Evolutionary conservation across 2,113 vertebrate species (phyloP).

Genomic region (Dicerorhinus sumatrensis): DNA sequence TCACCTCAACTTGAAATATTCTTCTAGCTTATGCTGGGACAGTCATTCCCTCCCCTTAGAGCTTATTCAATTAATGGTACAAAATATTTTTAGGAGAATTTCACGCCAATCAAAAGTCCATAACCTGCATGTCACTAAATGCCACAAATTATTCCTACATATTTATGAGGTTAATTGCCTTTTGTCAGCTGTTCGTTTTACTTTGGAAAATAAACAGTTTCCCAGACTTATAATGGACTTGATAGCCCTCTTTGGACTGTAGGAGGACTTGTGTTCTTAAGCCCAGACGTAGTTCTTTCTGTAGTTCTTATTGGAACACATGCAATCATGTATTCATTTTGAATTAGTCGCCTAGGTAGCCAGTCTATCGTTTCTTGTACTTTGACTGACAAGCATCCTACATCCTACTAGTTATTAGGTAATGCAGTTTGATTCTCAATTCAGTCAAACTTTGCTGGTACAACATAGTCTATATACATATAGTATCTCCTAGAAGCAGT

Average conservation of each 20-base stretch:
- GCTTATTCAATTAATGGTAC: conserved; percentile 58
- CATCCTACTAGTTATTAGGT: neutral
- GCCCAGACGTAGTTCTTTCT: neutral
- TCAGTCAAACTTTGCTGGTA: conserved; percentile 20
- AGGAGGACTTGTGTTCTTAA: conserved; percentile 17
- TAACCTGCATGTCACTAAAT: neutral
- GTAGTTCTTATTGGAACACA: neutral
- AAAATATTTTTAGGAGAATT: conserved; percentile 58
- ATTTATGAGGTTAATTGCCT: neutral
- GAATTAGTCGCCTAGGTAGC: neutral
- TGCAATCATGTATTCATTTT: conserved; percentile 36
- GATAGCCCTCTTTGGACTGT: neutral
- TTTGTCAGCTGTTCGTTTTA: conserved; percentile 35
- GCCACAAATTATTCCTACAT: neutral
- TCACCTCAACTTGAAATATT: conserved; percentile 51
- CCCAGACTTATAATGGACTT: neutral
- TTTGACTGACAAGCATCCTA: neutral
- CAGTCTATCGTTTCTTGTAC: neutral
- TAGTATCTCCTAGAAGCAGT: neutral
- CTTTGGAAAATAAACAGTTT: conserved; percentile 31
- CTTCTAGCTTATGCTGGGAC: neutral
- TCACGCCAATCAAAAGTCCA: neutral
- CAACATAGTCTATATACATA: neutral
- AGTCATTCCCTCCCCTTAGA: neutral
- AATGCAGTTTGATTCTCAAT: neutral